phyloP scores from a whole-genome alignment of 2,113 vertebrate genomes.

The Syngnathus floridae region DNA sequence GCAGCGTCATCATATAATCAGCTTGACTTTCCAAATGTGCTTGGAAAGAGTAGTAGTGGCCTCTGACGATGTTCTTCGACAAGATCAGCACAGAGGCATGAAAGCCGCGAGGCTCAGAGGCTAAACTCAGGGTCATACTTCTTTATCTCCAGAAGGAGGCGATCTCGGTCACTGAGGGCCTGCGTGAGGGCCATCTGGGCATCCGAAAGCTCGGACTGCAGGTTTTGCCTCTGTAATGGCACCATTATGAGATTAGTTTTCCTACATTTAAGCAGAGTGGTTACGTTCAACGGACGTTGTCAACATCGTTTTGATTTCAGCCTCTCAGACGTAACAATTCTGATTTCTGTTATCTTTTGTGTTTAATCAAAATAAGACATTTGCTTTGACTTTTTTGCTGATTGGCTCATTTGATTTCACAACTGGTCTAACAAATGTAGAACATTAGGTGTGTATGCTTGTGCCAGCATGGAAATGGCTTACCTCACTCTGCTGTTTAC shows the following conservation, averaged over 20 bases:
- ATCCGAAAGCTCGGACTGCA: conserved; percentile 74
- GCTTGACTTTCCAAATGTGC: conserved; percentile 4
- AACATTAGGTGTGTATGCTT: not conserved
- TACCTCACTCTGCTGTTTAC: conserved; percentile 51
- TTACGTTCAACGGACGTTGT: no score
- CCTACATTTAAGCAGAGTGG: no score
- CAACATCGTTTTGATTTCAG: no score
- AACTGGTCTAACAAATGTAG: not conserved
- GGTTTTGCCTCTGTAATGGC: conserved; percentile 42
- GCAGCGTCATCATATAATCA: conserved; percentile 1
- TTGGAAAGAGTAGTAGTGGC: conserved; percentile 13
- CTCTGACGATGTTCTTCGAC: conserved; percentile 7
- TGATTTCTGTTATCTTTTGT: no score
- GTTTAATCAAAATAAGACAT: no score
- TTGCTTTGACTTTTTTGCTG: no score
- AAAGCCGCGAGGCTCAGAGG: conserved; percentile 66
- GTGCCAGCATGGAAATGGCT: not conserved
- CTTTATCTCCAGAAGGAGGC: conserved; percentile 83
- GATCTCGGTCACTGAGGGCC: conserved; percentile 79
- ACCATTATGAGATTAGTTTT: conserved; percentile 18
- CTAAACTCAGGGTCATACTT: conserved; percentile 85
- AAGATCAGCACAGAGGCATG: not conserved
- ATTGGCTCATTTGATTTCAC: not conserved
- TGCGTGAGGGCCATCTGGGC: conserved; percentile 72
- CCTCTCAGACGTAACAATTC: no score